Evolutionary conservation across 64 coral and sea anemone genomes (phyloP).

Genomic region (Pocillopora verrucosa): DNA sequence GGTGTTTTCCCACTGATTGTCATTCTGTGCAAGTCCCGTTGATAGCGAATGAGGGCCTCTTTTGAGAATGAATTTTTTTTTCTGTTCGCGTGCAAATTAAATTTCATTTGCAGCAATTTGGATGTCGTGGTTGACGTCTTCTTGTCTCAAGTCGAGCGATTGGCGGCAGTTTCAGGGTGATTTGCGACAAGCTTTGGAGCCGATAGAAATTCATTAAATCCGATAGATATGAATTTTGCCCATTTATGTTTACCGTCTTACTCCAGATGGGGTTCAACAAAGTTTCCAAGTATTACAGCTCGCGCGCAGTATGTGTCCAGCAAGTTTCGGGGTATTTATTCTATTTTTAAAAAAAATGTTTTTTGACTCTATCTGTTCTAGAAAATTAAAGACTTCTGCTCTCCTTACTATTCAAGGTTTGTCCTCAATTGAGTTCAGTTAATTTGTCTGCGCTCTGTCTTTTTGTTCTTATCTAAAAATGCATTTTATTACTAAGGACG

Average conservation of each 20-base stretch:
- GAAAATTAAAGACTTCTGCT: neutral
- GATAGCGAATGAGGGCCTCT: neutral
- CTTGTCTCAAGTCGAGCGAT: neutral
- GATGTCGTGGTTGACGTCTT: neutral
- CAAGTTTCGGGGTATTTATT: neutral
- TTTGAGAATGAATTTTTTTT: neutral
- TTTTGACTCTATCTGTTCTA: neutral
- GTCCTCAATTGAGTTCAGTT: neutral
- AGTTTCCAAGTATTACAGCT: slow-evolving; percentile 3
- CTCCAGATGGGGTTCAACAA: neutral
- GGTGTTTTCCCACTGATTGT: neutral
- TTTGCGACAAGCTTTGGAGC: neutral
- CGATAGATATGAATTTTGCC: slow-evolving; percentile 5
- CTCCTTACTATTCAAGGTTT: no score
- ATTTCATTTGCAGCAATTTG: neutral
- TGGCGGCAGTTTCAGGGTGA: neutral
- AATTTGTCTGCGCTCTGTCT: neutral
- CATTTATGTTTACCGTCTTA: slow-evolving; percentile 23
- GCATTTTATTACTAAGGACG: neutral
- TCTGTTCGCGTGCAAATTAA: neutral
- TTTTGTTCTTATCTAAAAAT: slow-evolving; percentile 1
- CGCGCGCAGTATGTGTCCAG: neutral
- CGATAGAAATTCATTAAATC: slow-evolving; percentile 33
- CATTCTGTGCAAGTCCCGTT: neutral
- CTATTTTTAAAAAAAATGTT: neutral